Percentiles rank a stretch among this genome's conserved stretches.
These are phyloP conservation scores for Orthosia gothica DNA, from an alignment of 2,888 invertebrate species.

Conservation along the genomic window DNA sequence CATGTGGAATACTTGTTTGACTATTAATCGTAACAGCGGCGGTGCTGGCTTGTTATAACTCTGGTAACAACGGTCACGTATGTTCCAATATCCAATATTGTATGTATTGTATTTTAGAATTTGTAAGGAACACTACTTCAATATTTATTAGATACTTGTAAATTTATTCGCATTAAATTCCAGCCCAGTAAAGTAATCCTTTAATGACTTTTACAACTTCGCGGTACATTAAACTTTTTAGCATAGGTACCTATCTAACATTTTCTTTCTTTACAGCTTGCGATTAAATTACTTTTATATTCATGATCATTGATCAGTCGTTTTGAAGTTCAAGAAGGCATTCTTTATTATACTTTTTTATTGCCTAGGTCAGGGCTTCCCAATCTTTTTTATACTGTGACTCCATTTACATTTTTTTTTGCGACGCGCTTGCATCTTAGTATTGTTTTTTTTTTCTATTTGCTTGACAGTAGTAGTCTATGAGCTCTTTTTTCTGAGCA, in stretches of 20 bases:
- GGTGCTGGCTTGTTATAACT: constrained; percentile 12
- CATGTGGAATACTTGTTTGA: constrained; percentile 46
- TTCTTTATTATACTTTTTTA: constrained; percentile 20
- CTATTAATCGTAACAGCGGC: constrained; percentile 43
- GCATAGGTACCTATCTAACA: constrained; percentile 31
- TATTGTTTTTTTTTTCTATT: too few relatives aligned
- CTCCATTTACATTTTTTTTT: too few relatives aligned
- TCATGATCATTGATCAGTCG: constrained; percentile 49
- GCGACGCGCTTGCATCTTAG: too few relatives aligned
- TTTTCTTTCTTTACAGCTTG: constrained; percentile 31
- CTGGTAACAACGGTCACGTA: background rate
- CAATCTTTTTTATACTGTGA: too few relatives aligned
- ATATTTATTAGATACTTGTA: constrained; percentile 27
- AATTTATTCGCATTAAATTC: constrained; percentile 40
- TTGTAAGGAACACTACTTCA: background rate
- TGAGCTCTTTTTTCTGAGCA: too few relatives aligned
- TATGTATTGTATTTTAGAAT: constrained; percentile 7
- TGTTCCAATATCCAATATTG: constrained; percentile 20
- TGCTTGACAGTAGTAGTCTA: too few relatives aligned
- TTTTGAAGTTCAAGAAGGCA: constrained; percentile 21
- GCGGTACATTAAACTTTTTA: constrained; percentile 54
- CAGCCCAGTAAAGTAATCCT: constrained; percentile 41
- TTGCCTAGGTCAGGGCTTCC: background rate
- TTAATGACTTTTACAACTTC: constrained; percentile 54
- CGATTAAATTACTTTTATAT: constrained; percentile 49